Base-by-base conservation (phyloP, 2,888 invertebrate species). In the Pseudoips prasinana region DNA sequence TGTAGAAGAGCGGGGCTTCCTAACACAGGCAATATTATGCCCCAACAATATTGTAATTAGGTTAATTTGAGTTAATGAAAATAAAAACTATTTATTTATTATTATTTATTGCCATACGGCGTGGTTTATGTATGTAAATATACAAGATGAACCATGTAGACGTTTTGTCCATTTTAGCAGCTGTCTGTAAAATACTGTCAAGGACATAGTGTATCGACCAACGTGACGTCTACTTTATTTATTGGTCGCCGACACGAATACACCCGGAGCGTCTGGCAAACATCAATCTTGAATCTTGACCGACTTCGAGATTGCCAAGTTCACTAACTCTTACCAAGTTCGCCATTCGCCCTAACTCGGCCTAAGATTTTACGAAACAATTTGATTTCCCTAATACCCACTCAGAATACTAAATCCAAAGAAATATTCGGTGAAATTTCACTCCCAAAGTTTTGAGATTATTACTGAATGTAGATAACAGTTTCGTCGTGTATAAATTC, bases 231-330 rank as follows among this genome's bases (percentile, higher is more conserved):
- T n/a, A 46, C 42, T 32, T 9, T 25, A 17, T n/a, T n/a, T n/a
- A n/a, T n/a, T n/a, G 37, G 27, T 29, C 45, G 32, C 42, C 37
- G 42, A 42, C 34, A 34, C 35, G 33, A 35, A 48, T 50, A 39
- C 46, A 36, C 64, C 47, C 34, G 25, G 40, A 48, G 67, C 52
- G 48, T 46, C 58, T 48, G 52, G 40, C 56, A 52, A 67, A 67
- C 61, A 64, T 64, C 58, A 64, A 62, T 64, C 58, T 62, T 58
- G 57, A 64, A 62, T 64, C 58, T 62, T 58, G 57, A 46, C 50
- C 46, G 46, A 60, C 43, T 49, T 53, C 31, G 50, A 60, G 60
- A 62, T 65, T 63, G 54, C 45, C 49, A 62, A 71, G 60, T 67
- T 61, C 53, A 39, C 53, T 48, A 66, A 70, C 57, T 70, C 52